phyloP scores from a whole-genome alignment of 2,113 vertebrate species.

The Eulemur rufifrons region DNA sequence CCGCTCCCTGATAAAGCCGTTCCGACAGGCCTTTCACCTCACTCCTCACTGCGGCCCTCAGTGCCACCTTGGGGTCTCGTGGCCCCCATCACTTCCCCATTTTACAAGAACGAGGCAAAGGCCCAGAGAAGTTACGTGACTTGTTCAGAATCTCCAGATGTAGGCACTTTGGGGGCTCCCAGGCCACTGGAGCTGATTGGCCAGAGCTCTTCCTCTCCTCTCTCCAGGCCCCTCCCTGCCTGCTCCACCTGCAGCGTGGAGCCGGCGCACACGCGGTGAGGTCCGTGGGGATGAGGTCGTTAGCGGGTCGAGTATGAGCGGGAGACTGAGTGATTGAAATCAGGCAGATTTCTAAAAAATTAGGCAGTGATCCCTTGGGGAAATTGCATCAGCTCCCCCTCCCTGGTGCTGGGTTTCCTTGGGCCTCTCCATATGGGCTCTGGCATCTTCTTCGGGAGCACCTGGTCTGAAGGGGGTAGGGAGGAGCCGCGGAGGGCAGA shows the following conservation, averaged over 20 bases:
- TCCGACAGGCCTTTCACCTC: not conserved
- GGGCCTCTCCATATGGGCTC: not conserved
- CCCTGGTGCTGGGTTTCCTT: not conserved
- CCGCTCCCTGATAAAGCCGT: rapidly evolving
- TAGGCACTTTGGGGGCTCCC: not conserved
- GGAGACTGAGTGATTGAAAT: not conserved
- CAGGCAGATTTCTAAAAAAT: not conserved
- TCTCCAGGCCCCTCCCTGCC: no score
- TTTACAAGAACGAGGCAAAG: not conserved
- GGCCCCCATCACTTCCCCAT: rapidly evolving
- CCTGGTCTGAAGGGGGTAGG: not conserved
- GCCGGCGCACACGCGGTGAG: rapidly evolving
- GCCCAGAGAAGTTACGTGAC: not conserved
- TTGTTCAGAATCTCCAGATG: not conserved
- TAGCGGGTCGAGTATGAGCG: not conserved
- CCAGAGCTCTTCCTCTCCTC: not conserved
- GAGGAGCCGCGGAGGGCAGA: rapidly evolving
- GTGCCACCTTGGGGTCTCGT: not conserved
- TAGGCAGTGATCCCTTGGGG: not conserved
- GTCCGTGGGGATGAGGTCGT: not conserved
- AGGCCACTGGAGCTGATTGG: not conserved
- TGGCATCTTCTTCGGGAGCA: not conserved
- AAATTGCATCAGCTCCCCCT: not conserved
- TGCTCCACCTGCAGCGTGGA: not conserved
- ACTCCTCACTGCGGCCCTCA: not conserved